Evolutionary conservation across 2,888 invertebrate species (phyloP).

Genomic region (Fragum sueziense): DNA sequence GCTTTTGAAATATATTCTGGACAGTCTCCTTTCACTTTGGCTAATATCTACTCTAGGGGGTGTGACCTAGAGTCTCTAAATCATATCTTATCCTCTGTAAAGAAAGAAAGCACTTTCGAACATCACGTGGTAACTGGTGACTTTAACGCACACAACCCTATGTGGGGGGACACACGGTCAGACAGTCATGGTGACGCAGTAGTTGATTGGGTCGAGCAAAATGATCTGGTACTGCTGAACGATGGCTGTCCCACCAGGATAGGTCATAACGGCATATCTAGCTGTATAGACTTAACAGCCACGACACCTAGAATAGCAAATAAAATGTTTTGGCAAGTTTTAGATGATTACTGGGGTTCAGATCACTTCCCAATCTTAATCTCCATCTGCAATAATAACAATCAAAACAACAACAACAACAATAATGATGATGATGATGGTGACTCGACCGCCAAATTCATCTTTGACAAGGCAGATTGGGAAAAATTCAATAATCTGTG

Average conservation of each 20-base stretch:
- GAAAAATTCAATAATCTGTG: background rate
- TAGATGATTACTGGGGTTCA: constrained; percentile 7
- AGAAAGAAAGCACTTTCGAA: background rate
- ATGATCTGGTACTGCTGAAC: constrained; percentile 17
- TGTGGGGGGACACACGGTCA: background rate
- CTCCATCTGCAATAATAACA: background rate
- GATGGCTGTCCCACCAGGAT: constrained; percentile 23
- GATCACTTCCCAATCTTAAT: constrained; percentile 26
- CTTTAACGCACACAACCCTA: constrained; percentile 23
- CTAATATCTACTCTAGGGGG: constrained; percentile 10
- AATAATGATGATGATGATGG: no score
- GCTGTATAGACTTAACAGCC: background rate
- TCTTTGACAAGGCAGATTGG: constrained; percentile 12
- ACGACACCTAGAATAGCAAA: background rate
- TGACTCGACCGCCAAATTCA: no score
- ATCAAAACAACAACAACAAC: background rate
- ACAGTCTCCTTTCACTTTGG: background rate
- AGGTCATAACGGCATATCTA: background rate
- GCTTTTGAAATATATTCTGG: constrained; percentile 7
- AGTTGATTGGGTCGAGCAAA: background rate
- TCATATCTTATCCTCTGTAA: background rate
- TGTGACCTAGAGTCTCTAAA: constrained; percentile 11
- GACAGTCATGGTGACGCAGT: background rate
- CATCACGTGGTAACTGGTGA: constrained; percentile 11
- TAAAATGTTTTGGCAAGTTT: constrained; percentile 1